Evolutionary conservation across 2,797 vertebrate species (phyloP), one percentile per base, ranked within the genome.

Genomic region (Australoheros facetus): DNA sequence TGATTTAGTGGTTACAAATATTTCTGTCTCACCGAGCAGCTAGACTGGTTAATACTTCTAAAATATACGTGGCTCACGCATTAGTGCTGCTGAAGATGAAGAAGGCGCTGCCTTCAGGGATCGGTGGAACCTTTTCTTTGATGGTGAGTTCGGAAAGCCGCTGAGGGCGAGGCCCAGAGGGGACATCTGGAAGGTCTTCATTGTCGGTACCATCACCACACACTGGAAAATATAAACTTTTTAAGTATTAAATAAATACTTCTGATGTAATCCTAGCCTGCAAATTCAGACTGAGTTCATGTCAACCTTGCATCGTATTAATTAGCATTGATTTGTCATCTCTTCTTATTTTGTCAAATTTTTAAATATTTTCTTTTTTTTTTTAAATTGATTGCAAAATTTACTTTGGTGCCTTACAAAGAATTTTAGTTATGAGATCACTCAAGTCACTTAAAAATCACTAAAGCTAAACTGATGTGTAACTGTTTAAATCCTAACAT

Each of bases 41-140:
- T 28, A 26, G 10, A 76, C 51, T 66, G 19, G 23, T 28, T 66
- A 11, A 23, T 55, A 19, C 28, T 28, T 5, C 7, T 30, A 16
- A 7, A 3, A 28, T 45, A 14, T 19, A 55, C 3, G 0, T 45
- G 16, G 96, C 94, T 95, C 95, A 99, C 98, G 97, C 97, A 89
- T 99, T 99, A 62, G 97, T 98, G 94, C 95, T 97, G 96, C 98
- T 99, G 89, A 99, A 97, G 91, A 99, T 96, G 93, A 99, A 99
- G 95, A 99, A 99, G 73, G 98, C 97, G 4, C 97, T 99, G 85
- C 98, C 98, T 91, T 96, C 96, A 0, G 98, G 98, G 86, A 99
- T 99, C 0, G 97, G 98, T 0, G 93, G 95, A 14, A 94, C 97
- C 93, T 99, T 99, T 87, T 99, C 97, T 85, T 98, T 99, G 93